phyloP scores from a whole-genome alignment of 2,888 invertebrate genomes.

The Cantharis rustica region DNA sequence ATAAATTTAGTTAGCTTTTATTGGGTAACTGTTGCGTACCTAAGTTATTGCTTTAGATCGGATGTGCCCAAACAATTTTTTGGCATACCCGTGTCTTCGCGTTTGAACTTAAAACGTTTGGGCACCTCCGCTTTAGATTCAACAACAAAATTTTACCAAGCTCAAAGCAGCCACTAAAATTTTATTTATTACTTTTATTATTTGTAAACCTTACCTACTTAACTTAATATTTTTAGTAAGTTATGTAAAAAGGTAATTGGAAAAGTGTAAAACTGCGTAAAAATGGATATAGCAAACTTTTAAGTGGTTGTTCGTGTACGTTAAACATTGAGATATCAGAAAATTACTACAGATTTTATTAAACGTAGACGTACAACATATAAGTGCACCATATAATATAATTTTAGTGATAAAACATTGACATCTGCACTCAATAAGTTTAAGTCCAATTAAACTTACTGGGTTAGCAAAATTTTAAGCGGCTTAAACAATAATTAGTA shows the following conservation, averaged over 20 bases:
- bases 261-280: constrained; percentile 31
- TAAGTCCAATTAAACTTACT: background rate
- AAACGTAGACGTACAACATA: background rate
- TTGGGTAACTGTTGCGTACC: background rate
- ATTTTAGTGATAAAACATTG: background rate
- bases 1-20: background rate
- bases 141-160: background rate
- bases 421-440: background rate
- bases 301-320: background rate
- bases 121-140: background rate
- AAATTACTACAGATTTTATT: background rate
- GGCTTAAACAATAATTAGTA: background rate
- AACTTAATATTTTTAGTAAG: background rate
- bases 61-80: background rate
- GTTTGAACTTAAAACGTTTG: background rate
- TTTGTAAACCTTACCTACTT: background rate
- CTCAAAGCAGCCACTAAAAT: background rate
- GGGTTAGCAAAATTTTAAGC: background rate
- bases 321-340: constrained; percentile 3
- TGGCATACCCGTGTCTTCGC: background rate
- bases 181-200: background rate
- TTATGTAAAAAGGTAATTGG: constrained; percentile 31
- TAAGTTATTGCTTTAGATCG: background rate
- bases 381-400: background rate
- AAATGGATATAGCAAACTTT: constrained; percentile 12